Conservation (phyloP, 2,797 vertebrate species). For the Eospalax fontanierii region DNA sequence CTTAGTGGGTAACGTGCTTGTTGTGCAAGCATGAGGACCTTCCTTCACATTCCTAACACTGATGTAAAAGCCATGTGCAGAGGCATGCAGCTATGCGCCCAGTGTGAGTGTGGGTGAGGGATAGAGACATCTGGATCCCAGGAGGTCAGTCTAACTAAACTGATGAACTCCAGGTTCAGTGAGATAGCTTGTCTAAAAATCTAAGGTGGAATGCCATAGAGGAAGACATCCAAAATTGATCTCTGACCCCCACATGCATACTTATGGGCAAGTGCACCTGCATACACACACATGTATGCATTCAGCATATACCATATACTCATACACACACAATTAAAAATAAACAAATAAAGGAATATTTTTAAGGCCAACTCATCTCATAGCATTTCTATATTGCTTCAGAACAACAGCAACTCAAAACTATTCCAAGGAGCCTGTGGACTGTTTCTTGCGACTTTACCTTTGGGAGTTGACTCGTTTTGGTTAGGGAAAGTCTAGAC, state of each 20-base stretch:
- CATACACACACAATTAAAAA: background rate
- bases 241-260: too few relatives aligned
- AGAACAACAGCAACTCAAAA: constrained; percentile 10
- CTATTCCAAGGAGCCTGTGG: background rate
- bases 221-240: background rate
- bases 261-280: too few relatives aligned
- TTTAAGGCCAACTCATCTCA: constrained; percentile 35
- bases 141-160: background rate
- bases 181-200: background rate
- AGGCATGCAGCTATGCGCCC: background rate
- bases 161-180: background rate
- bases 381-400: background rate
- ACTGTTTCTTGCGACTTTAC: background rate
- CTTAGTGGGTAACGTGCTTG: background rate
- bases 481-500: background rate
- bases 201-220: background rate
- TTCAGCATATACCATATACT: background rate
- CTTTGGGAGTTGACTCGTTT: background rate
- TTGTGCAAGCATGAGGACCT: background rate
- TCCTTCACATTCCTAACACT: background rate
- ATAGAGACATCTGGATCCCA: background rate
- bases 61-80: background rate
- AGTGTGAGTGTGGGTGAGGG: background rate
- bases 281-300: too few relatives aligned
- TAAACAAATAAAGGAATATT: background rate